phyloP scores from a whole-genome alignment of 2,888 invertebrate genomes.

The Mythimna impura region DNA sequence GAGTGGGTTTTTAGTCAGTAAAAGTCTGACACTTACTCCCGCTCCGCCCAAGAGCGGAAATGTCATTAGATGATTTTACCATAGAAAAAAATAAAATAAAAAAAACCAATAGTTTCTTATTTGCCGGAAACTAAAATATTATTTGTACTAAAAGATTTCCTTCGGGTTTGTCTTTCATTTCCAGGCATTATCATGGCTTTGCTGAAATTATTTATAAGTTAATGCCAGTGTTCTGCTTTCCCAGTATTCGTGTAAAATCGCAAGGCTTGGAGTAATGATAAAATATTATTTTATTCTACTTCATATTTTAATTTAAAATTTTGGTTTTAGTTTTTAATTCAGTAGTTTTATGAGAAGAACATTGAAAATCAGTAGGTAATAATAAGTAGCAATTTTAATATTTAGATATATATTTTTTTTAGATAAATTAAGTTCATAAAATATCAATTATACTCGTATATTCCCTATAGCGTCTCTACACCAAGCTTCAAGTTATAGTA shows the following conservation, averaged over 20 bases:
- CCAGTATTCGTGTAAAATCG: constrained; percentile 11
- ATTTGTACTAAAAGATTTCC: constrained; percentile 27
- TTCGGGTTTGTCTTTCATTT: constrained; percentile 44
- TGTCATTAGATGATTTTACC: too few species aligned
- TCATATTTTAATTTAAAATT: not conserved
- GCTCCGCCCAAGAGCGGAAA: too few species aligned
- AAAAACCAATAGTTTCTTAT: constrained; percentile 17
- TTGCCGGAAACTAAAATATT: constrained; percentile 22
- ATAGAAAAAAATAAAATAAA: too few species aligned
- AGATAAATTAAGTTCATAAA: too few species aligned
- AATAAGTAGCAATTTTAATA: too few species aligned
- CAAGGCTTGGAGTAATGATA: constrained; percentile 3
- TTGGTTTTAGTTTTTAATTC: not conserved
- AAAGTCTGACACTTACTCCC: too few species aligned
- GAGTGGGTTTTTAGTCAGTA: too few species aligned
- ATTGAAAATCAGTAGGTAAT: too few species aligned
- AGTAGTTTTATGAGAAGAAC: not conserved
- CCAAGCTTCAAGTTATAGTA: too few species aligned
- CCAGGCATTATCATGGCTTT: constrained; percentile 41
- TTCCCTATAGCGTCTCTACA: too few species aligned
- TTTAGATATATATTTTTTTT: too few species aligned
- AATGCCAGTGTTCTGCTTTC: constrained; percentile 5
- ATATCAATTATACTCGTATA: too few species aligned
- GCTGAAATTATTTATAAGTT: constrained; percentile 36
- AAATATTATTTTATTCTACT: not conserved